Evolutionary conservation across 2,888 invertebrate genomes (phyloP).

Genomic region (Harpalus rubripes): DNA sequence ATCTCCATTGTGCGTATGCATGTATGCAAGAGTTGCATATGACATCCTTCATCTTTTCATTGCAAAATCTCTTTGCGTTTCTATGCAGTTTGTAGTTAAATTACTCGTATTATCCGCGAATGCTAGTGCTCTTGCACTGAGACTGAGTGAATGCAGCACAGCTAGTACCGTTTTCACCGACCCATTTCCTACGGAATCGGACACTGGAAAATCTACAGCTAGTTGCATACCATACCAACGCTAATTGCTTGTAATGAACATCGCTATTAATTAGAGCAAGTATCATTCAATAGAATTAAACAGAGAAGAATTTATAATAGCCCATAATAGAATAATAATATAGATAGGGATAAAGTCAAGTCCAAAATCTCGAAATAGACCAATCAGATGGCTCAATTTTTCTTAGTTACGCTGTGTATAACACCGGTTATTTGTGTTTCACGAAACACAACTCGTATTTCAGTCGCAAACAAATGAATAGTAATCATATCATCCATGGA

Average conservation of each 20-base stretch:
- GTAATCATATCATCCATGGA: too few species aligned
- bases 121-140: conserved; percentile 11
- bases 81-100: conserved; percentile 20
- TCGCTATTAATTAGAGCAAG: conserved; percentile 2
- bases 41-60: background rate
- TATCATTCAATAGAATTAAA: conserved; percentile 10
- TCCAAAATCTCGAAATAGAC: too few species aligned
- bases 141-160: background rate
- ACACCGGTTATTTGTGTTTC: too few species aligned
- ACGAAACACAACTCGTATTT: too few species aligned
- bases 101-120: conserved; percentile 6
- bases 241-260: background rate
- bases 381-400: too few species aligned
- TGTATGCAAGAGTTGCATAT: background rate
- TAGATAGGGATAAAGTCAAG: too few species aligned
- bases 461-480: too few species aligned
- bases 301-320: background rate
- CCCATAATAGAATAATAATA: too few species aligned
- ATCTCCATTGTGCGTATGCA: background rate
- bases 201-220: conserved; percentile 8
- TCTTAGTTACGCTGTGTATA: too few species aligned
- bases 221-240: background rate
- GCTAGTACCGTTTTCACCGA: conserved; percentile 60
- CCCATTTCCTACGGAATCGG: conserved; percentile 41
- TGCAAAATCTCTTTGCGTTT: conserved; percentile 14